phyloP scores from a whole-genome alignment of 2,888 invertebrate genomes.

The Lithosia quadra region DNA sequence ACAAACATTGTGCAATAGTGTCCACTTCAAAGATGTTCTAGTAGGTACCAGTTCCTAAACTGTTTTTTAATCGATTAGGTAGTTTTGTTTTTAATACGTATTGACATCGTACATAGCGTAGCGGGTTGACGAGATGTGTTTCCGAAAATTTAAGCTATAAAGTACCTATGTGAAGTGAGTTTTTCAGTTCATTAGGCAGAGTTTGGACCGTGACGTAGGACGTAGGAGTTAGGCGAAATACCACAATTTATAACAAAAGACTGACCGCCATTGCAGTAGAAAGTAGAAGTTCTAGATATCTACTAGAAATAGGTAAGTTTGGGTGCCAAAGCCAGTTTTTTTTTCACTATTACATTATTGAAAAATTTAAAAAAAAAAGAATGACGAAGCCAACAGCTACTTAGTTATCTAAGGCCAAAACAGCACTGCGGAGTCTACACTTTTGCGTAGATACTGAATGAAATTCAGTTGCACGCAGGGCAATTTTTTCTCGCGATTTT shows the following conservation, averaged over 20 bases:
- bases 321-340: too few species aligned
- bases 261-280: neutral
- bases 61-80: neutral
- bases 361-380: too few species aligned
- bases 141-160: neutral
- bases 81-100: neutral
- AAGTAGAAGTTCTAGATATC: neutral
- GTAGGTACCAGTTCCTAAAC: neutral
- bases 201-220: neutral
- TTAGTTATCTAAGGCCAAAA: too few species aligned
- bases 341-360: too few species aligned
- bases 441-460: too few species aligned
- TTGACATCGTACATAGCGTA: neutral
- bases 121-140: neutral
- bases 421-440: too few species aligned
- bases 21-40: neutral
- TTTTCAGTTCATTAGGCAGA: neutral
- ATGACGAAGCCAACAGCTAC: too few species aligned
- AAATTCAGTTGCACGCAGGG: too few species aligned
- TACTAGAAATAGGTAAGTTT: neutral
- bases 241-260: too few species aligned
- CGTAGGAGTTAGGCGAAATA: too few species aligned
- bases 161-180: neutral
- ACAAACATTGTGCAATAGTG: constrained; percentile 44
- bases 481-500: too few species aligned